Conservation (phyloP, 2,797 vertebrate species). For the Nyctibius grandis region DNA sequence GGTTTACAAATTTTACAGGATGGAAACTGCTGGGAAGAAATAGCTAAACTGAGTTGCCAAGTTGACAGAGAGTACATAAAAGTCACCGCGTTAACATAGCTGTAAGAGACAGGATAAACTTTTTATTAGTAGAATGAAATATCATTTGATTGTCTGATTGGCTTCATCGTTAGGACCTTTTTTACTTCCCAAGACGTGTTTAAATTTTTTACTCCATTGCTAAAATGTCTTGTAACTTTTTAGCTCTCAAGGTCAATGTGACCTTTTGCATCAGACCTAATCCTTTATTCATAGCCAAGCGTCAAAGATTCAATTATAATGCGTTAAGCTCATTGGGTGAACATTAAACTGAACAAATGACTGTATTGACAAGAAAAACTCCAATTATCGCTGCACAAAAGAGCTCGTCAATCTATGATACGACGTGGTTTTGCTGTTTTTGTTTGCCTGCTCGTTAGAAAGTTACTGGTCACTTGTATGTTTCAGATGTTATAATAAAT, state of each 20-base stretch:
- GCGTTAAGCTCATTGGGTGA: conserved; percentile 33
- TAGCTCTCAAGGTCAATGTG: conserved; percentile 47
- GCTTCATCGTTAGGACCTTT: background rate
- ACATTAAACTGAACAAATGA: background rate
- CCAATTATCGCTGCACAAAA: background rate
- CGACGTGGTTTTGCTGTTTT: background rate
- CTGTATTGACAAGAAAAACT: background rate
- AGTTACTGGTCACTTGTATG: background rate
- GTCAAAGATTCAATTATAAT: conserved; percentile 52
- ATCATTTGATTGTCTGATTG: background rate
- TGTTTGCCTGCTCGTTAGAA: background rate
- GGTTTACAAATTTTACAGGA: background rate
- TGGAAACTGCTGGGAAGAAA: background rate
- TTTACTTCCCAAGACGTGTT: background rate
- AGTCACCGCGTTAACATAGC: background rate
- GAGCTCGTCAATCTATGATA: background rate
- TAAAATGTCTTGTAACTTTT: background rate
- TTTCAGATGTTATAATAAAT: background rate
- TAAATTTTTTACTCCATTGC: background rate
- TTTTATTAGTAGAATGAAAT: background rate
- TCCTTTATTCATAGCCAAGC: conserved; percentile 24
- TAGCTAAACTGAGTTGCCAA: background rate
- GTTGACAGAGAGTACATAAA: background rate
- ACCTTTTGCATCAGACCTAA: conserved; percentile 10
- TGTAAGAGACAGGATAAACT: background rate